These are phyloP conservation scores for Gymnogyps californianus DNA, from an alignment of 2,113 vertebrate genomes.

Conservation along the genomic window DNA sequence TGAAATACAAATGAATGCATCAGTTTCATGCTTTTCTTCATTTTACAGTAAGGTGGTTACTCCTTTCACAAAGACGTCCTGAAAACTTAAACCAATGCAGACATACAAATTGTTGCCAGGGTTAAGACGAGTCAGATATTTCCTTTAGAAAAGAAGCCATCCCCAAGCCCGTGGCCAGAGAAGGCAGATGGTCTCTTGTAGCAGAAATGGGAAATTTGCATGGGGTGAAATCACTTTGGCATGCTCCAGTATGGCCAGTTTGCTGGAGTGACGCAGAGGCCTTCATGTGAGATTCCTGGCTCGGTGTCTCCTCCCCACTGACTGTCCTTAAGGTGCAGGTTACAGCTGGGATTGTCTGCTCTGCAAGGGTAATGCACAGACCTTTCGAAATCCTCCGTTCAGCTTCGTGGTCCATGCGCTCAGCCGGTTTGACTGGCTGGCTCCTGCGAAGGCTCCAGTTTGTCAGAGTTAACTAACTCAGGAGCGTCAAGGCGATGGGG, in stretches of 20 bases:
- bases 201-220: not conserved
- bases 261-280: not conserved
- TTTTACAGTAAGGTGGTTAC: not conserved
- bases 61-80: not conserved
- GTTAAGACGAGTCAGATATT: not conserved
- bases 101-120: not conserved
- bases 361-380: not conserved
- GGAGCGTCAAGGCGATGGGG: not conserved
- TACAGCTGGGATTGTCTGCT: not conserved
- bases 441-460: not conserved
- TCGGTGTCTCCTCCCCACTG: not conserved
- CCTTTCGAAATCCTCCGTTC: not conserved
- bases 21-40: fast-evolving
- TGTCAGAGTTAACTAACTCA: not conserved
- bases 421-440: not conserved
- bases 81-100: not conserved
- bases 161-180: too few relatives aligned
- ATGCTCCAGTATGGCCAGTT: not conserved
- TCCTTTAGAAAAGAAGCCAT: not conserved
- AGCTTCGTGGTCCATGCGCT: fast-evolving
- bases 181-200: not conserved
- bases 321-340: not conserved
- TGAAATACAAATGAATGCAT: not conserved
- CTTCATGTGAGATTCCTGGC: not conserved
- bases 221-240: not conserved